Evolutionary conservation across 2,113 vertebrate genomes (phyloP), one percentile per base, ranked within the genome.

Genomic region (Rissa tridactyla): DNA sequence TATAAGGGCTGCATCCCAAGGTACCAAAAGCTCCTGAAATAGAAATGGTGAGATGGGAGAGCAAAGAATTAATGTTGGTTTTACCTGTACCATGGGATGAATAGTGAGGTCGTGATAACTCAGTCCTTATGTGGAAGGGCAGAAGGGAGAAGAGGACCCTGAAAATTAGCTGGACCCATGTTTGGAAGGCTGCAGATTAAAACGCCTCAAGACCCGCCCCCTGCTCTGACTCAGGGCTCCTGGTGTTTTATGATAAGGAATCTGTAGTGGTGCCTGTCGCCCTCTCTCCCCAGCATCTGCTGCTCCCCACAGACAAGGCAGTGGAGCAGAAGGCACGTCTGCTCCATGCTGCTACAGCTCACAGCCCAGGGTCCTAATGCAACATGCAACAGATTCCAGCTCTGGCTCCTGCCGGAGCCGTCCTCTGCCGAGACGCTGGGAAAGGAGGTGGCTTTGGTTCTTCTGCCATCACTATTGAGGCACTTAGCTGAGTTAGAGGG

Each of bases 301-400:
- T 92, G 62, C 83, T 97, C 91, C 94, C 88, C 80, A 73, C 54
- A 94, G 86, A 94, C 83, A 44, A 72, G 91, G 86, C 51, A 19
- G 64, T 4, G 1, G 88, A 96, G 88, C 96, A 92, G 96, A 94
- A 95, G 94, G 92, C 83, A 90, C 0, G 51, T 94, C 91, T 94
- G 88, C 64, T 92, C 76, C 92, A 69, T 91, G 92, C 86, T 94
- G 92, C 68, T 95, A 66, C 86, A 75, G 85, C 79, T 95, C 70
- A 93, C 88, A 95, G 94, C 95, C 94, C 1, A 44, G 38, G 86
- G 92, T 94, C 91, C 64, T 95, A 95, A 93, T 30, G 0, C 91
- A 93, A 93, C 7, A 2, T 51, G 96, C 86, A 94, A 90, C 95
- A 95, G 88, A 96, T 93, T 82, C 68, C 88, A 90, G 76, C 71